phyloP scores from a whole-genome alignment of 1,140 invertebrate genomes.

The Drosophila albomicans region DNA sequence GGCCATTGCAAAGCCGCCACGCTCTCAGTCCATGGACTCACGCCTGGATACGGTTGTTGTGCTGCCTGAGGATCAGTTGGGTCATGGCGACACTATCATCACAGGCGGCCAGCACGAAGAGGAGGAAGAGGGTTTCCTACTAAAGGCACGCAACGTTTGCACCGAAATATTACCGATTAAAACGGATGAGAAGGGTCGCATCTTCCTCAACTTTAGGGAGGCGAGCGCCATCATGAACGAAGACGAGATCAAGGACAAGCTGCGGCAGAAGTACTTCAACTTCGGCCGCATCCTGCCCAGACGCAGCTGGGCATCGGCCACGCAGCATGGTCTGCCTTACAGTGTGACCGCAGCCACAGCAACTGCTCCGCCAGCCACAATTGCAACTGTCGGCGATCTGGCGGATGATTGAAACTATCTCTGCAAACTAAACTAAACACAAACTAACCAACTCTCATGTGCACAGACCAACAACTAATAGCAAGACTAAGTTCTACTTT shows the following conservation, averaged over 20 bases:
- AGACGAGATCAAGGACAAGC: constrained; percentile 83
- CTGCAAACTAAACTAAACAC: not conserved
- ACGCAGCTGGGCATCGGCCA: constrained; percentile 81
- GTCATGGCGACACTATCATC: constrained; percentile 20
- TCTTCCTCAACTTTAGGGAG: constrained; percentile 82
- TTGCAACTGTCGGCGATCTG: constrained; percentile 59
- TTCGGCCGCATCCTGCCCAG: constrained; percentile 77
- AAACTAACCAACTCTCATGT: constrained; percentile 18
- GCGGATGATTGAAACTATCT: constrained; percentile 63
- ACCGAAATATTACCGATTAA: constrained; percentile 84
- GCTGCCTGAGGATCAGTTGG: constrained; percentile 53
- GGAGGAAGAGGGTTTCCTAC: constrained; percentile 74
- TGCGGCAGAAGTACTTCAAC: constrained; percentile 81
- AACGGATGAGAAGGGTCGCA: constrained; percentile 81
- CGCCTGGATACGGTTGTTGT: constrained; percentile 62
- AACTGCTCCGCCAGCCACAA: constrained; percentile 47
- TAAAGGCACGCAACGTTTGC: constrained; percentile 83
- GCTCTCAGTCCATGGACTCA: constrained; percentile 80
- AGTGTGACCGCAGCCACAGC: constrained; percentile 50
- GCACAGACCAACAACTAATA: constrained; percentile 18
- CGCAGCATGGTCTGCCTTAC: constrained; percentile 74
- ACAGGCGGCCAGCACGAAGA: constrained; percentile 1
- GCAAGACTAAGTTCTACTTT: not conserved
- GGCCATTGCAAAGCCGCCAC: constrained; percentile 53
- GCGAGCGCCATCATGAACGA: constrained; percentile 84